Evolutionary conservation across 1,140 invertebrate genomes (phyloP).

Genomic region (Eriocheir sinensis): DNA sequence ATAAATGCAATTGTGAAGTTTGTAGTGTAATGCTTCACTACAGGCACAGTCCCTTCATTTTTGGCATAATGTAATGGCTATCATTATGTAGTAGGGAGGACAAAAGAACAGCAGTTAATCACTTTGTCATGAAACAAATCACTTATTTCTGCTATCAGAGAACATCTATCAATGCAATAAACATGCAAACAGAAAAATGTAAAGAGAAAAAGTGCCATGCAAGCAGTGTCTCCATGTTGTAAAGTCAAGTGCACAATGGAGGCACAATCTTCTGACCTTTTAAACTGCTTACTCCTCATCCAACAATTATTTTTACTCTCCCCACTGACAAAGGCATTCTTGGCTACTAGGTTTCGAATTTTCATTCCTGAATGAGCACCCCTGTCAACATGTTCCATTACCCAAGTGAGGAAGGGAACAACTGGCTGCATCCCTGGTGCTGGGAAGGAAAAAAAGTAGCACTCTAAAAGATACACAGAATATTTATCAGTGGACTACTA

Average conservation of each 20-base stretch:
- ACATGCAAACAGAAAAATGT: neutral
- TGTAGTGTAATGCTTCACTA: neutral
- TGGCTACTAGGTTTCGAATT: slow-evolving; percentile 54
- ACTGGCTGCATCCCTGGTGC: slow-evolving; percentile 69
- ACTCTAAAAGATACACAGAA: no score
- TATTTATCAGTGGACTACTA: no score
- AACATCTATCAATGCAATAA: neutral
- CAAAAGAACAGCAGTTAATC: no score
- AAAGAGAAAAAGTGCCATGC: neutral
- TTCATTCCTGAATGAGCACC: slow-evolving; percentile 11
- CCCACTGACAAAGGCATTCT: slow-evolving; percentile 69
- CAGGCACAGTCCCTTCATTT: neutral
- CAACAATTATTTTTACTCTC: slow-evolving; percentile 66
- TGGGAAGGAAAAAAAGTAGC: slow-evolving; percentile 33
- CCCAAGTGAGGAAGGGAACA: slow-evolving; percentile 73
- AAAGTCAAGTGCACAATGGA: neutral
- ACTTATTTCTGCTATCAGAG: no score
- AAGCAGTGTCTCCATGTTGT: neutral
- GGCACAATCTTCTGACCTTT: slow-evolving; percentile 64
- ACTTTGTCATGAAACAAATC: no score
- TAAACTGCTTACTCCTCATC: slow-evolving; percentile 72
- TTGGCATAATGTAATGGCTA: neutral
- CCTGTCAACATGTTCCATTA: slow-evolving; percentile 68
- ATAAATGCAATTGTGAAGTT: neutral
- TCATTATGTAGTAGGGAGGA: neutral